These are phyloP conservation scores for Acronicta aceris DNA, from an alignment of 2,888 invertebrate species.

Conservation along the genomic window DNA sequence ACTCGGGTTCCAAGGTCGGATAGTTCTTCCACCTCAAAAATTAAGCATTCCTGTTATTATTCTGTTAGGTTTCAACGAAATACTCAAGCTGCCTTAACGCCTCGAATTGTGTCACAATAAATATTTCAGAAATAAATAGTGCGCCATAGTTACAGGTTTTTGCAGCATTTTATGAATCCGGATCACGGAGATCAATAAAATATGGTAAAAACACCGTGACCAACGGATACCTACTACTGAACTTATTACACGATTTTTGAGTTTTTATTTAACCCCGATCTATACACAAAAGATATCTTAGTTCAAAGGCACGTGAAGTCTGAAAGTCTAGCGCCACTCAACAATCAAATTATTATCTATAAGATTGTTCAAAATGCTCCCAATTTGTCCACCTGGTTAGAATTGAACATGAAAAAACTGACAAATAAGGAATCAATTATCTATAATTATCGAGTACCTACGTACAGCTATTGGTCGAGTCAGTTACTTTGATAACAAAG, in stretches of 20 bases:
- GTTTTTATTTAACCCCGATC: conserved; percentile 13
- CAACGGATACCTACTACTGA: not conserved
- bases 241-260: conserved; percentile 3
- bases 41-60: too few relatives aligned
- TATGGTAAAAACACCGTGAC: conserved; percentile 10
- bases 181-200: not conserved
- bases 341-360: too few relatives aligned
- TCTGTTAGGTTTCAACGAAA: too few relatives aligned
- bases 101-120: not conserved
- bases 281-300: conserved; percentile 1
- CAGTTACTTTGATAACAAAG: too few relatives aligned
- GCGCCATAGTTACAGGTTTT: not conserved
- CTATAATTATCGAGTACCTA: too few relatives aligned
- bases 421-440: too few relatives aligned
- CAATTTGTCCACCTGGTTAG: not conserved
- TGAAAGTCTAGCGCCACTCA: not conserved
- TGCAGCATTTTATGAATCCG: not conserved
- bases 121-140: not conserved
- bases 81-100: too few relatives aligned
- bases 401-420: too few relatives aligned
- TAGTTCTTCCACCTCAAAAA: too few relatives aligned
- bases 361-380: not conserved
- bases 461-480: too few relatives aligned
- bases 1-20: too few relatives aligned
- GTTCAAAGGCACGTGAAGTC: not conserved